phyloP scores from a whole-genome alignment of 2,888 invertebrate species.

The Ochropleura plecta region DNA sequence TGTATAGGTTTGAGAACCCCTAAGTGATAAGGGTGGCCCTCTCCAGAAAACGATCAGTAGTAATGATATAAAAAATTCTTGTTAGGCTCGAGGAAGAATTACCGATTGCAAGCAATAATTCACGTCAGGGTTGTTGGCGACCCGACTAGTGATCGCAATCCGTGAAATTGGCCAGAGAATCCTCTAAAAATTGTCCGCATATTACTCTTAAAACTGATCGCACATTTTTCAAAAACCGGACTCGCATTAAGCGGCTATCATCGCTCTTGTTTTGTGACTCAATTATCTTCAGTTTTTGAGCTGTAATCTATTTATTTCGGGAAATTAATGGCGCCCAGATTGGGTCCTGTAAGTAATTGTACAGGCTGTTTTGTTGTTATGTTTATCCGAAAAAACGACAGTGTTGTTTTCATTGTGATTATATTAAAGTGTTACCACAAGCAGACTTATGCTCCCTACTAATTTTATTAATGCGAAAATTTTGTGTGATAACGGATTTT shows the following conservation, averaged over 20 bases:
- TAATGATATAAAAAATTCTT: slow-evolving; percentile 55
- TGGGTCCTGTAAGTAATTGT: slow-evolving; percentile 35
- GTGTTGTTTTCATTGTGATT: neutral
- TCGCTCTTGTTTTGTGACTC: slow-evolving; percentile 74
- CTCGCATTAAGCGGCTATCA: slow-evolving; percentile 78
- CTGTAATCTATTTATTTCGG: slow-evolving; percentile 26
- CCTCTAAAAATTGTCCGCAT: slow-evolving; percentile 79
- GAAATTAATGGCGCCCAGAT: slow-evolving; percentile 29
- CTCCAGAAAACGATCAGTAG: no score
- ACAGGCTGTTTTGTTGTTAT: neutral
- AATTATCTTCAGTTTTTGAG: slow-evolving; percentile 66
- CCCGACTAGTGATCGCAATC: slow-evolving; percentile 74
- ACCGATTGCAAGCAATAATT: slow-evolving; percentile 81
- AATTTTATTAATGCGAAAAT: no score
- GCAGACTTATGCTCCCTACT: no score
- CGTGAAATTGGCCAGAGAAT: slow-evolving; percentile 85
- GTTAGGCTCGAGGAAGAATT: slow-evolving; percentile 68
- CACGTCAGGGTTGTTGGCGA: slow-evolving; percentile 80
- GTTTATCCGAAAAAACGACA: neutral
- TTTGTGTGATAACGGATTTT: no score
- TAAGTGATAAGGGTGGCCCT: no score
- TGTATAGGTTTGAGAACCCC: no score
- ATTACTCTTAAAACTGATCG: slow-evolving; percentile 78
- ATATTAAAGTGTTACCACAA: neutral
- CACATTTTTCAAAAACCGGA: slow-evolving; percentile 78